A percentile compares a stretch with the other conserved stretches of the same genome.
Conservation (phyloP, 2,888 invertebrate genomes). For the Drosophila mercatorum region DNA sequence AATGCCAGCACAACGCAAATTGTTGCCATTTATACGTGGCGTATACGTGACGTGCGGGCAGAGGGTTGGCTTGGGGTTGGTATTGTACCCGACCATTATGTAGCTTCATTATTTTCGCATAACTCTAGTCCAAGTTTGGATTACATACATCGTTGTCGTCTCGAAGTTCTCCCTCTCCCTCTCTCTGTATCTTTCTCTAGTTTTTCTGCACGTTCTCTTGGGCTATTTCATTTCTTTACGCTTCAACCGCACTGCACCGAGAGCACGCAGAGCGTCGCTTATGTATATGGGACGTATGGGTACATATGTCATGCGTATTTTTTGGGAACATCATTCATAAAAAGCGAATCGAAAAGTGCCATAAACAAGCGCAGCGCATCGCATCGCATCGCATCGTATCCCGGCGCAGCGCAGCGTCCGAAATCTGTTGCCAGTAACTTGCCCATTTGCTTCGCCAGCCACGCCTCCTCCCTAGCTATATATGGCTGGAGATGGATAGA, state of each 20-base stretch:
- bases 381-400: neutral
- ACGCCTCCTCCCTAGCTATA: slow-evolving; percentile 20
- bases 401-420: slow-evolving; percentile 19
- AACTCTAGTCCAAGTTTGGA: slow-evolving; percentile 24
- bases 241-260: slow-evolving; percentile 6
- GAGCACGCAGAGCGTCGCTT: slow-evolving; percentile 11
- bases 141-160: slow-evolving; percentile 8
- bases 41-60: slow-evolving; percentile 21
- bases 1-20: slow-evolving; percentile 21
- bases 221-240: slow-evolving; percentile 29
- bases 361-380: slow-evolving; percentile 14
- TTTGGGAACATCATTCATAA: slow-evolving; percentile 23
- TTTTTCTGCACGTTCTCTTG: slow-evolving; percentile 28
- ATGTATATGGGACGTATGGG: slow-evolving; percentile 8
- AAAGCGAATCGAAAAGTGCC: slow-evolving; percentile 19
- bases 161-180: neutral
- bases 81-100: slow-evolving; percentile 14
- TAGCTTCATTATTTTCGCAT: slow-evolving; percentile 63
- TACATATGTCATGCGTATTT: slow-evolving; percentile 17
- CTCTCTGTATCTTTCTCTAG: neutral
- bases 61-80: neutral
- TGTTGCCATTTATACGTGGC: slow-evolving; percentile 11
- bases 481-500: slow-evolving; percentile 37
- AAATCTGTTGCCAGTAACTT: slow-evolving; percentile 62
- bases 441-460: slow-evolving; percentile 13